These are phyloP conservation scores for Anthophora plumipes DNA, from an alignment of 2,888 invertebrate genomes.

Conservation along the genomic window DNA sequence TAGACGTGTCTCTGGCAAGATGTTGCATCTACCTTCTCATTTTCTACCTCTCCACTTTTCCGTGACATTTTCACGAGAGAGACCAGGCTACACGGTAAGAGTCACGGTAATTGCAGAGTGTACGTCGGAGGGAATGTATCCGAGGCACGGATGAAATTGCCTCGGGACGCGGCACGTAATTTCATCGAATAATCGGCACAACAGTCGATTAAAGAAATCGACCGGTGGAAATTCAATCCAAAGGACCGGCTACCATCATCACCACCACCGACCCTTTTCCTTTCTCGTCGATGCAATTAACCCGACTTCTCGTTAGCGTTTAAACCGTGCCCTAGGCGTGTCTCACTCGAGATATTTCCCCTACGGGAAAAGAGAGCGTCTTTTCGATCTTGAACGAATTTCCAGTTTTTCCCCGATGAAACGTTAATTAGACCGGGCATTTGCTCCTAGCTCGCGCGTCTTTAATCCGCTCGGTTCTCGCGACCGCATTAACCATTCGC, in stretches of 20 bases:
- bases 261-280: no score
- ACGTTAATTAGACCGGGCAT: not conserved
- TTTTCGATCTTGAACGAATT: not conserved
- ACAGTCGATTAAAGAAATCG: slow-evolving; percentile 39
- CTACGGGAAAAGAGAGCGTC: not conserved
- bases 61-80: slow-evolving; percentile 4
- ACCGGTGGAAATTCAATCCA: slow-evolving; percentile 32
- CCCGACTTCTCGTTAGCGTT: slow-evolving; percentile 20
- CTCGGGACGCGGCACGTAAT: slow-evolving; percentile 16
- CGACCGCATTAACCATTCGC: slow-evolving; percentile 18
- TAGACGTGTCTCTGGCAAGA: not conserved
- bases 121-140: slow-evolving; percentile 12
- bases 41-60: slow-evolving; percentile 2
- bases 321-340: not conserved
- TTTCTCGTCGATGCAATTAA: slow-evolving; percentile 18
- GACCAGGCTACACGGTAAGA: not conserved
- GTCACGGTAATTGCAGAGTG: slow-evolving; percentile 39
- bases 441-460: not conserved
- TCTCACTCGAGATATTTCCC: not conserved
- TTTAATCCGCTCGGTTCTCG: not conserved
- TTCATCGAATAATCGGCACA: slow-evolving; percentile 36
- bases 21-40: not conserved
- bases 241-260: not conserved
- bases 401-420: not conserved
- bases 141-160: slow-evolving; percentile 65